phyloP scores from a whole-genome alignment of 2,797 vertebrate species.

The Danio aesculapii region DNA sequence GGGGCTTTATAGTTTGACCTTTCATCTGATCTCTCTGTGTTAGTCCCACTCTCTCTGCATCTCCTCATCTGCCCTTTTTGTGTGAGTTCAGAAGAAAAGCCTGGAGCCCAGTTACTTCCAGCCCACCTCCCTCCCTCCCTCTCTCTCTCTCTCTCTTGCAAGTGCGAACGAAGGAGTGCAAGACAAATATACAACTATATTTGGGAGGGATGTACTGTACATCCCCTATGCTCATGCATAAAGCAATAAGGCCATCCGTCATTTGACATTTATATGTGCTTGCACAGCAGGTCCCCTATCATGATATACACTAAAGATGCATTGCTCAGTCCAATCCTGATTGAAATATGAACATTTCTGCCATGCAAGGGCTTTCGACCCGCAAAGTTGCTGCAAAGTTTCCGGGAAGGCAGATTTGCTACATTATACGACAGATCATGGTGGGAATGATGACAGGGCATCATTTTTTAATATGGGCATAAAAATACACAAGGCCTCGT shows the following conservation, averaged over 20 bases:
- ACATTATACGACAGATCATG: background rate
- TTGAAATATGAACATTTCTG: background rate
- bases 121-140: background rate
- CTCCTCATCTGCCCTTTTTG: constrained; percentile 16
- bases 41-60: constrained; percentile 4
- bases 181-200: constrained; percentile 21
- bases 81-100: constrained; percentile 9
- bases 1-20: background rate
- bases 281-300: constrained; percentile 18
- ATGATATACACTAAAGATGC: constrained; percentile 28
- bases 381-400: background rate
- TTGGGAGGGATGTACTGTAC: background rate
- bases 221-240: constrained; percentile 31
- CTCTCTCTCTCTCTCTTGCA: background rate
- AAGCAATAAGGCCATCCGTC: constrained; percentile 13
- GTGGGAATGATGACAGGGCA: background rate
- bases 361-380: background rate
- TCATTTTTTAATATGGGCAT: background rate
- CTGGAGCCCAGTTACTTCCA: constrained; percentile 13
- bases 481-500: background rate
- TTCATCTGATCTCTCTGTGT: constrained; percentile 19
- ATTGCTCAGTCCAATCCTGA: background rate
- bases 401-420: background rate
- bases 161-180: background rate
- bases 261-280: constrained; percentile 24